Percentiles rank a stretch among this genome's conserved stretches.
phyloP scores from a whole-genome alignment of 2,113 vertebrate genomes.

The Leptobrachium ailaonicum region DNA sequence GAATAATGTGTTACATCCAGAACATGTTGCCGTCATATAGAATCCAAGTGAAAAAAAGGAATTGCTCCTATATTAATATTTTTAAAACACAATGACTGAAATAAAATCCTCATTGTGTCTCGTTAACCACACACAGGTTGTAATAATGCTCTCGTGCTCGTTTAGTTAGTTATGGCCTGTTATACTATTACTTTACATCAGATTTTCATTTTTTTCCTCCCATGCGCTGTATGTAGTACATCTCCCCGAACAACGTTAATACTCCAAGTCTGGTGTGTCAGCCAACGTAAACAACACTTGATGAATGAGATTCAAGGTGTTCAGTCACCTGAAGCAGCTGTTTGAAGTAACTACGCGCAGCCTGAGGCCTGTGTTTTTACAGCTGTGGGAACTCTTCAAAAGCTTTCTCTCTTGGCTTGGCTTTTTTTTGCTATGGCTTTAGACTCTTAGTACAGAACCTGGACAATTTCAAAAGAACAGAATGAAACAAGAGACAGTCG shows the following conservation, averaged over 20 bases:
- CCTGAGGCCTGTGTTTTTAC: conserved; percentile 84
- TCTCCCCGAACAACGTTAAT: conserved; percentile 77
- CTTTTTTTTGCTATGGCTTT: conserved; percentile 76
- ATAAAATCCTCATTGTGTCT: conserved; percentile 12
- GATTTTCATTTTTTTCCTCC: conserved; percentile 63
- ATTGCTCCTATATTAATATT: neutral
- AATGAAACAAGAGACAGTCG: conserved; percentile 81
- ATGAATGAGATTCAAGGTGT: conserved; percentile 93
- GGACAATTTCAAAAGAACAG: conserved; percentile 78
- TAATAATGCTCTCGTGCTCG: conserved; percentile 49
- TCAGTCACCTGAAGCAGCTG: conserved; percentile 92
- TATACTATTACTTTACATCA: conserved; percentile 60
- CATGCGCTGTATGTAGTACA: conserved; percentile 73
- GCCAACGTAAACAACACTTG: conserved; percentile 88
- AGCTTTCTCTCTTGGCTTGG: conserved; percentile 74
- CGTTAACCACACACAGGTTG: neutral
- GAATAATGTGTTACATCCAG: too few relatives aligned
- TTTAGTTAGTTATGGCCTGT: conserved; percentile 56
- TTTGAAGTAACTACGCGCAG: conserved; percentile 80
- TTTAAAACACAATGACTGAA: neutral
- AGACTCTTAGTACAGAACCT: conserved; percentile 74
- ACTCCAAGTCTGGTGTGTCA: conserved; percentile 79
- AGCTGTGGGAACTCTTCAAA: conserved; percentile 87
- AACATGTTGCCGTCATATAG: too few relatives aligned
- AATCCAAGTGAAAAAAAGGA: too few relatives aligned